Percentiles rank a stretch among this genome's conserved stretches.
Conservation (phyloP, 2,888 invertebrate genomes). For the Dimorphilus gyrociliatus region DNA sequence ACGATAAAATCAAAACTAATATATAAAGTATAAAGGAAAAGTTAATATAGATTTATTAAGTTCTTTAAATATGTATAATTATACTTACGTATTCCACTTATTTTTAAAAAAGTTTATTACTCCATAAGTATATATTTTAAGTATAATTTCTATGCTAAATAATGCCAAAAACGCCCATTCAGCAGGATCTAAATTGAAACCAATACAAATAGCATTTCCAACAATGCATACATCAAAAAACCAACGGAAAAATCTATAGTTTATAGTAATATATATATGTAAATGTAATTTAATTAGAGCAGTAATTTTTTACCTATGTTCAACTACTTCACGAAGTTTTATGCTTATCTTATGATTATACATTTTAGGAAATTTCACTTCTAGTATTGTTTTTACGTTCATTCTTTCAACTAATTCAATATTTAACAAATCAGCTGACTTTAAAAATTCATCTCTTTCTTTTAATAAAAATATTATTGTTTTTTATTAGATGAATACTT, state of each 20-base stretch:
- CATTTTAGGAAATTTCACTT: slow-evolving; percentile 19
- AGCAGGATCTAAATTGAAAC: slow-evolving; percentile 28
- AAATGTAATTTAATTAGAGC: background rate
- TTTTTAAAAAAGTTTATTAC: slow-evolving; percentile 29
- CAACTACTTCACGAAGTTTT: slow-evolving; percentile 20
- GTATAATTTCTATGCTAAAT: slow-evolving; percentile 38
- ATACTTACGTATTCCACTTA: slow-evolving; percentile 39
- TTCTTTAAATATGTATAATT: background rate
- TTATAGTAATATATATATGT: background rate
- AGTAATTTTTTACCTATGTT: slow-evolving; percentile 23
- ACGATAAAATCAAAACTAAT: slow-evolving; percentile 40
- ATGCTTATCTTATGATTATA: slow-evolving; percentile 26
- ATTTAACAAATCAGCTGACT: slow-evolving; percentile 37
- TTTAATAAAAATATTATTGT: slow-evolving; percentile 7
- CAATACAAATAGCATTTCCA: slow-evolving; percentile 38
- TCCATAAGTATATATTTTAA: slow-evolving; percentile 39
- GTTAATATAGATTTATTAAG: background rate
- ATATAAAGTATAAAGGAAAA: too few relatives aligned
- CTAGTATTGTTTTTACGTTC: slow-evolving; percentile 28
- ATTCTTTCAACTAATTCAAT: slow-evolving; percentile 36
- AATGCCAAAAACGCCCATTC: slow-evolving; percentile 38
- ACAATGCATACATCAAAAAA: slow-evolving; percentile 39
- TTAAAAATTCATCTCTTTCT: slow-evolving; percentile 35
- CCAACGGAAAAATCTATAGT: slow-evolving; percentile 34
- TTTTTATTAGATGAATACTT: slow-evolving; percentile 1